Conservation (phyloP, 1,140 invertebrate genomes). For the Aphidius gifuensis region DNA sequence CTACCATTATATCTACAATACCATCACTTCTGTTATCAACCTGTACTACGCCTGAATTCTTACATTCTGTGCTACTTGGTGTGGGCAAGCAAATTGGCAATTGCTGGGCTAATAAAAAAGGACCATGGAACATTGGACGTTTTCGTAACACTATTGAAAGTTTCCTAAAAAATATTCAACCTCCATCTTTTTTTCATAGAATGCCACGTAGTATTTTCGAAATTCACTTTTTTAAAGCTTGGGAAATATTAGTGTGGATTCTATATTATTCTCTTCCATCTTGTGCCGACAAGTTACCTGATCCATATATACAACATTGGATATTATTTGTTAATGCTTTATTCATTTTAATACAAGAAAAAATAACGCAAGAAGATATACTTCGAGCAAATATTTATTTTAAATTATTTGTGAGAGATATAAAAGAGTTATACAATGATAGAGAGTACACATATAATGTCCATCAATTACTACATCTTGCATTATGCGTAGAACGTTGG, state of each 20-base stretch:
- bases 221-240: slow-evolving; percentile 17
- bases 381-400: neutral
- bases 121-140: slow-evolving; percentile 22
- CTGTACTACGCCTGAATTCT: slow-evolving; percentile 28
- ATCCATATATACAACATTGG: slow-evolving; percentile 34
- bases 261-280: slow-evolving; percentile 29
- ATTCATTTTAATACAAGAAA: slow-evolving; percentile 24
- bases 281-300: slow-evolving; percentile 23
- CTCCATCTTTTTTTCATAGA: slow-evolving; percentile 21
- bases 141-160: slow-evolving; percentile 19
- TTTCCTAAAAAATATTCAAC: slow-evolving; percentile 22
- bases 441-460: too few species aligned
- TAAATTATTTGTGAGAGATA: too few species aligned
- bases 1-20: slow-evolving; percentile 20
- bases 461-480: slow-evolving; percentile 9
- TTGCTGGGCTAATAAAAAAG: slow-evolving; percentile 19
- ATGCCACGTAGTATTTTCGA: slow-evolving; percentile 13
- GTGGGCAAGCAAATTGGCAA: slow-evolving; percentile 18
- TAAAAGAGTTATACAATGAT: slow-evolving; percentile 1
- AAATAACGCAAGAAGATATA: slow-evolving; percentile 17
- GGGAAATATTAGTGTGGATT: slow-evolving; percentile 26
- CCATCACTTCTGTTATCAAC: slow-evolving; percentile 24
- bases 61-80: slow-evolving; percentile 25
- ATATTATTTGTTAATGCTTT: slow-evolving; percentile 26
- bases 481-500: neutral